phyloP scores from a whole-genome alignment of 2,888 invertebrate genomes.

The Drosophila demipolita region DNA sequence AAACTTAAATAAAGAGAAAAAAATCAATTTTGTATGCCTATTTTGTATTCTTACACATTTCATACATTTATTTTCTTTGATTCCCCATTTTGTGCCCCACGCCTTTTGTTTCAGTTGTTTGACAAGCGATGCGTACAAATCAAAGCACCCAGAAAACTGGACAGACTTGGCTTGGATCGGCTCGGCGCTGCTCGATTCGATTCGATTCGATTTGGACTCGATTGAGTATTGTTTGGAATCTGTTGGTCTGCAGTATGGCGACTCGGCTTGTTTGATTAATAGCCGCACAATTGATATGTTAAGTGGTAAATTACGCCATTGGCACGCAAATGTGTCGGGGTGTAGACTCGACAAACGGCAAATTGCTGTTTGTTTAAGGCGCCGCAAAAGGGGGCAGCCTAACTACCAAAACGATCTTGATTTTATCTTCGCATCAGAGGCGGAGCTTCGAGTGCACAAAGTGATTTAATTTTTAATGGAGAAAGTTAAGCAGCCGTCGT shows the following conservation, averaged over 20 bases:
- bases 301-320: conserved; percentile 81
- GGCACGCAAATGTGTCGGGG: conserved; percentile 74
- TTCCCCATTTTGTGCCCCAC: conserved; percentile 30
- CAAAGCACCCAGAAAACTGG: conserved; percentile 67
- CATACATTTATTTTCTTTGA: conserved; percentile 20
- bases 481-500: conserved; percentile 59
- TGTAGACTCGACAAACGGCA: conserved; percentile 50
- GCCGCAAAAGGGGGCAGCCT: conserved; percentile 62
- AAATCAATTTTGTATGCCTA: conserved; percentile 27
- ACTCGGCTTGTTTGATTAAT: conserved; percentile 74
- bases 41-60: conserved; percentile 26
- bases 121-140: conserved; percentile 81
- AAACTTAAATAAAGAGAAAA: conserved; percentile 13
- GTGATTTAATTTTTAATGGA: conserved; percentile 76
- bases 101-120: conserved; percentile 71
- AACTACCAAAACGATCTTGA: conserved; percentile 47
- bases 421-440: conserved; percentile 47
- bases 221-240: conserved; percentile 28
- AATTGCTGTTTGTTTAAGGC: conserved; percentile 77
- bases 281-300: conserved; percentile 80
- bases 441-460: conserved; percentile 62
- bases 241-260: conserved; percentile 28
- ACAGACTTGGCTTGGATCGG: background rate
- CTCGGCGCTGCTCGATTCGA: background rate
- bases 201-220: background rate